A percentile compares a stretch with the other conserved stretches of the same genome.
phyloP scores from a whole-genome alignment of 92 coral and sea anemone species.

The Desmophyllum pertusum region DNA sequence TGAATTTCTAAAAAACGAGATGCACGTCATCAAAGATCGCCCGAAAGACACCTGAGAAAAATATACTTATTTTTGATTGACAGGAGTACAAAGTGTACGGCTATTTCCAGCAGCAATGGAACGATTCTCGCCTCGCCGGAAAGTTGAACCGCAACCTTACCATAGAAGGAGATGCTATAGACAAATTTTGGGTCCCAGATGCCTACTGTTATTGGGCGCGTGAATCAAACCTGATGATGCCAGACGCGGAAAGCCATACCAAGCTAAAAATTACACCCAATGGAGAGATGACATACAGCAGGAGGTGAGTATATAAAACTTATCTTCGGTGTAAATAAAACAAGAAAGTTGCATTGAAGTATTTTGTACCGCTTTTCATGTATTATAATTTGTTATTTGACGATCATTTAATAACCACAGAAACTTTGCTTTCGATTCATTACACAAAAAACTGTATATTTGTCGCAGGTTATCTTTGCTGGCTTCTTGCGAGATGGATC shows the following conservation, averaged over 20 bases:
- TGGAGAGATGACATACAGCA: conserved; percentile 62
- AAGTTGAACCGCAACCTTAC: conserved; percentile 52
- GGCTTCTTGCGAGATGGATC: conserved; percentile 80
- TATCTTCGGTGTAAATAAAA: background rate
- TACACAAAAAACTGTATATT: no score
- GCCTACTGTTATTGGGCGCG: conserved; percentile 79
- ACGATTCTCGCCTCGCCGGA: conserved; percentile 66
- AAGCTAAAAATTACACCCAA: conserved; percentile 38
- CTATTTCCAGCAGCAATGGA: conserved; percentile 74
- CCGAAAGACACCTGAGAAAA: background rate
- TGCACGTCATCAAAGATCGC: no score
- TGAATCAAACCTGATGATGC: conserved; percentile 66
- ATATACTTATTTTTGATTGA: background rate
- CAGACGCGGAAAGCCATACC: conserved; percentile 68
- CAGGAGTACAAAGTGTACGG: conserved; percentile 74
- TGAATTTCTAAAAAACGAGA: no score
- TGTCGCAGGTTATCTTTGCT: conserved; percentile 41
- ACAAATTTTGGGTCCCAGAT: conserved; percentile 76
- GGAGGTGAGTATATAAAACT: conserved; percentile 62
- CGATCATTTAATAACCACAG: no score
- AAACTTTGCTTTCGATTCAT: no score
- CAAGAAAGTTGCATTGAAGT: background rate
- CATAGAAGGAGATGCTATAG: conserved; percentile 68
- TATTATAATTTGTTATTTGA: no score
- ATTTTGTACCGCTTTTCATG: no score